Evolutionary conservation across 2,113 vertebrate species (phyloP).

Genomic region (Peucedramus taeniatus): DNA sequence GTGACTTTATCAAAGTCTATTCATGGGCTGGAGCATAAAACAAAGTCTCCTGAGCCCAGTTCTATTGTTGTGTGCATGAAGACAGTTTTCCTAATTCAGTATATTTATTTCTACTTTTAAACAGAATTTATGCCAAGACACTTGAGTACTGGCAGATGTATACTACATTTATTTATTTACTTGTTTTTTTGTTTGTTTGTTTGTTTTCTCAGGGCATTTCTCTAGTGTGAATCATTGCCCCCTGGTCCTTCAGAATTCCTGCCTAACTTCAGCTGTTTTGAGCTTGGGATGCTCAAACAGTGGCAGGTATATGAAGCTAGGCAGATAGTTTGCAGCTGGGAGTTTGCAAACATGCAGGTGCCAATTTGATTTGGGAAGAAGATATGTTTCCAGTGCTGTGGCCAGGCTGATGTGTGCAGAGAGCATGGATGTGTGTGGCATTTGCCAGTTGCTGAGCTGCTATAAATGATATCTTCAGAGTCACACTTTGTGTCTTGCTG

Average conservation of each 20-base stretch:
- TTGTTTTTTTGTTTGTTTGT: not conserved
- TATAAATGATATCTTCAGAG: not conserved
- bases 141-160: not conserved
- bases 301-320: fast-evolving
- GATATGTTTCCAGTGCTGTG: not conserved
- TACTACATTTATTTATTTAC: not conserved
- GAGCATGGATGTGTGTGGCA: fast-evolving
- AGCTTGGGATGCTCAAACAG: not conserved
- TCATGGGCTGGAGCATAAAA: not conserved
- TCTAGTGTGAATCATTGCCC: not conserved
- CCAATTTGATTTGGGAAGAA: not conserved
- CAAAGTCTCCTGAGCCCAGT: not conserved
- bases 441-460: not conserved
- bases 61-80: not conserved
- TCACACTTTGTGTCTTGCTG: not conserved
- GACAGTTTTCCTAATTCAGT: not conserved
- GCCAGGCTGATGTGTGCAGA: not conserved
- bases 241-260: not conserved
- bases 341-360: no score
- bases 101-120: not conserved
- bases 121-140: not conserved
- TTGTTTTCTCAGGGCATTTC: not conserved
- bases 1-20: not conserved
- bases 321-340: not conserved
- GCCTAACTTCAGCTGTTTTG: not conserved